Evolutionary conservation across 1,140 invertebrate species (phyloP), one percentile per base, ranked within the genome.

Genomic region (Euglossa dilemma): DNA sequence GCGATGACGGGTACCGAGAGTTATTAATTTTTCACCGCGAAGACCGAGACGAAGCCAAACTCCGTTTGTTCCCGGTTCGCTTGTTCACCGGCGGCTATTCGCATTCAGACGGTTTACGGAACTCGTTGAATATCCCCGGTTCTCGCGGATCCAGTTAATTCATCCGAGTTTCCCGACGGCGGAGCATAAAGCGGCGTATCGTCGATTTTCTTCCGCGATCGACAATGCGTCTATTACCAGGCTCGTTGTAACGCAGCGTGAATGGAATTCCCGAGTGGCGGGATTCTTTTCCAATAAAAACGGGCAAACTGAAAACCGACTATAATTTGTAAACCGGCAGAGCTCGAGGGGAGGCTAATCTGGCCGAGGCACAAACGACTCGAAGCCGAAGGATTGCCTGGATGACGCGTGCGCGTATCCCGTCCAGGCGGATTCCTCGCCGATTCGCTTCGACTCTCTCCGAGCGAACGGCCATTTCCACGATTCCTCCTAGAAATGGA

Each of bases 171-270:
- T 45, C 47, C 47, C 52, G 52, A 72, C 28, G 28, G 20, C 23
- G 36, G 54, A 4, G 14, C 28, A 43, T 57, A 73, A 73, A 63
- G 47, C 69, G 47, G 50, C 25, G 57, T 54, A 63, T 73, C 66
- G 57, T 43, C 47, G 57, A 23, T 64, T 63, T 81, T 75, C 59
- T 28, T 36, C 57, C 36, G 47, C 43, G 61, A 74, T 81, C 73
- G 73, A 75, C 72, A 66, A 54, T 56, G 43, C 61, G 74, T 64
- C 16, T 50, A 12, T 47, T 61, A 61, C n/a, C 3, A 25, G n/a
- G 0, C 4, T 16, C 36, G 14, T 11, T 20, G 43, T 25, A 59
- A 73, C 36, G 54, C 57, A 18, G 45, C 45, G n/a, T n/a, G 50
- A 59, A 74, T 23, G 14, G 28, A 23, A 72, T 72, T 43, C 70